Percentiles rank a stretch among this genome's conserved stretches.
Conservation (phyloP, 2,888 invertebrate genomes). For the Nezara viridula region DNA sequence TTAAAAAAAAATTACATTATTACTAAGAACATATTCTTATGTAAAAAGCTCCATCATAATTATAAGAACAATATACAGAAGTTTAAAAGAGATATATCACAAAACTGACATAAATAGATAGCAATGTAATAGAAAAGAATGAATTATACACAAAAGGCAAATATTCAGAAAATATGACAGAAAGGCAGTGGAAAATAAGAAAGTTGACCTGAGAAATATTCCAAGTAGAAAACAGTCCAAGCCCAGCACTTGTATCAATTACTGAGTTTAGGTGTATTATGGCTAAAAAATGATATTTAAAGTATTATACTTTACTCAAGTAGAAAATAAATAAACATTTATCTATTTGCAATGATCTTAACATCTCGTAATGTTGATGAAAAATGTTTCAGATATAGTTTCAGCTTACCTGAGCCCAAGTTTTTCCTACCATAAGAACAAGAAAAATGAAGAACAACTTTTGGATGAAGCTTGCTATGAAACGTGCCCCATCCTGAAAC, state of each 20-base stretch:
- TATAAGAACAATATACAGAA: no score
- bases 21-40: no score
- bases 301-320: neutral
- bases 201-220: no score
- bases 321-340: neutral
- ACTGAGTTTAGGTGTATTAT: neutral
- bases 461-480: conserved; percentile 39
- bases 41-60: no score
- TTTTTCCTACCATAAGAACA: conserved; percentile 28
- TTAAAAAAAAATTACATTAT: no score
- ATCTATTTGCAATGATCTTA: neutral
- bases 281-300: neutral
- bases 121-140: no score
- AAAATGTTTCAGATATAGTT: neutral
- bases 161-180: no score
- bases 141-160: no score
- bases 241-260: neutral
- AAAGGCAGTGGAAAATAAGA: no score
- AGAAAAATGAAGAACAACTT: conserved; percentile 54
- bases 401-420: neutral
- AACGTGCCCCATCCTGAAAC: conserved; percentile 8
- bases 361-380: neutral
- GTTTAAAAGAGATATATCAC: no score
- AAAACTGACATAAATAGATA: no score
- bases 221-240: neutral